These are phyloP conservation scores for Ruditapes philippinarum DNA, from an alignment of 1,140 invertebrate species.

Conservation along the genomic window DNA sequence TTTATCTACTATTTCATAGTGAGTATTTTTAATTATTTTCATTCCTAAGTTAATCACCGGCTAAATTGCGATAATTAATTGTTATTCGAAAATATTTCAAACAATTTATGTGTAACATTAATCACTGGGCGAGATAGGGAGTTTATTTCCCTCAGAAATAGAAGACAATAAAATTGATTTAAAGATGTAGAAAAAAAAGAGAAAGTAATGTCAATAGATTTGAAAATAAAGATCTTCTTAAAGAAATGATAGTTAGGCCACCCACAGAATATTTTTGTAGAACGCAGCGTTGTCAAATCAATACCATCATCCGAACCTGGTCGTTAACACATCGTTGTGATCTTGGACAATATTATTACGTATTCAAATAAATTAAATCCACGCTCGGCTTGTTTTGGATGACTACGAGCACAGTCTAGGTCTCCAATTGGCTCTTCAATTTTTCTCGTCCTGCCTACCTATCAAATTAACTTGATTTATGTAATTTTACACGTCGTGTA, in stretches of 20 bases:
- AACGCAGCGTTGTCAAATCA: not conserved
- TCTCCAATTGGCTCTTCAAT: not conserved
- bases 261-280: constrained; percentile 19
- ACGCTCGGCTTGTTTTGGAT: not conserved
- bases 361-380: constrained; percentile 41
- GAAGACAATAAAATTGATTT: not conserved
- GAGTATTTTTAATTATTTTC: too few relatives aligned
- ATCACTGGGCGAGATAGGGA: not conserved
- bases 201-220: too few relatives aligned
- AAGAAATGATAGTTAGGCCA: not conserved
- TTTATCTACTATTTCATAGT: too few relatives aligned
- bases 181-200: not conserved
- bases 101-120: not conserved
- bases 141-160: not conserved
- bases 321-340: constrained; percentile 35
- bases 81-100: not conserved
- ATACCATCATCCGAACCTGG: constrained; percentile 1
- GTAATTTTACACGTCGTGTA: constrained; percentile 10
- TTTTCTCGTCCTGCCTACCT: constrained; percentile 35
- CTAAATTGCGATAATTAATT: not conserved
- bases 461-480: constrained; percentile 65
- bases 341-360: constrained; percentile 12
- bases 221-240: not conserved
- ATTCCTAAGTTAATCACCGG: too few relatives aligned
- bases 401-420: not conserved